phyloP scores from a whole-genome alignment of 2,888 invertebrate genomes.

The Dioctria rufipes region DNA sequence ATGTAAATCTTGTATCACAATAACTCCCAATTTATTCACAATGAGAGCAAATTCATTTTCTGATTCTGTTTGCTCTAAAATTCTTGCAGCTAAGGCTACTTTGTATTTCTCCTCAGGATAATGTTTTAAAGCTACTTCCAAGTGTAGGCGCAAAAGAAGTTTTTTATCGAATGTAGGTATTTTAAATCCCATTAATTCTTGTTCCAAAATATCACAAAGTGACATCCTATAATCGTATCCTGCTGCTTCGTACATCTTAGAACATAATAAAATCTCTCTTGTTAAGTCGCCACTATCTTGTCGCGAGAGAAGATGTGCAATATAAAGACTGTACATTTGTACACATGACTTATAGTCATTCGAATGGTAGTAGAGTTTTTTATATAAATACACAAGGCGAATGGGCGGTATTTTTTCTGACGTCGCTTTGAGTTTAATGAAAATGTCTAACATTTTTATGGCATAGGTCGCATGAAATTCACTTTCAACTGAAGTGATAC shows the following conservation, averaged over 20 bases:
- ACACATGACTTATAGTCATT: conserved; percentile 16
- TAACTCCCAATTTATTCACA: conserved; percentile 40
- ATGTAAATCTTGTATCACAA: conserved; percentile 16
- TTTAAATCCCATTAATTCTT: conserved; percentile 19
- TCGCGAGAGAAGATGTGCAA: conserved; percentile 30
- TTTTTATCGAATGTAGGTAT: conserved; percentile 45
- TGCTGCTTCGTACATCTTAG: conserved; percentile 24
- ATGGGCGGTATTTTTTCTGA: not conserved
- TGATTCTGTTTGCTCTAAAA: not conserved
- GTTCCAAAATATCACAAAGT: conserved; percentile 54
- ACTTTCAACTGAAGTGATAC: not conserved
- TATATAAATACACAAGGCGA: conserved; percentile 37
- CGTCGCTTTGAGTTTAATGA: conserved; percentile 7
- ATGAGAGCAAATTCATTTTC: conserved; percentile 51
- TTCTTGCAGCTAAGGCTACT: not conserved
- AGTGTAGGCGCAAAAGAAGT: conserved; percentile 34
- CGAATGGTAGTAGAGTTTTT: conserved; percentile 36
- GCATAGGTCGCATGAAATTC: not conserved
- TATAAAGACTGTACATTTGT: conserved; percentile 44
- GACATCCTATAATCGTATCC: conserved; percentile 6
- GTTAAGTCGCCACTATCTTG: conserved; percentile 6
- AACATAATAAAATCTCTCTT: conserved; percentile 43
- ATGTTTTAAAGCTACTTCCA: conserved; percentile 37
- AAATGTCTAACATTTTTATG: conserved; percentile 6
- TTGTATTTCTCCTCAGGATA: conserved; percentile 3